phyloP scores from a whole-genome alignment of 2,113 vertebrate genomes.

The Notothenia rossii region DNA sequence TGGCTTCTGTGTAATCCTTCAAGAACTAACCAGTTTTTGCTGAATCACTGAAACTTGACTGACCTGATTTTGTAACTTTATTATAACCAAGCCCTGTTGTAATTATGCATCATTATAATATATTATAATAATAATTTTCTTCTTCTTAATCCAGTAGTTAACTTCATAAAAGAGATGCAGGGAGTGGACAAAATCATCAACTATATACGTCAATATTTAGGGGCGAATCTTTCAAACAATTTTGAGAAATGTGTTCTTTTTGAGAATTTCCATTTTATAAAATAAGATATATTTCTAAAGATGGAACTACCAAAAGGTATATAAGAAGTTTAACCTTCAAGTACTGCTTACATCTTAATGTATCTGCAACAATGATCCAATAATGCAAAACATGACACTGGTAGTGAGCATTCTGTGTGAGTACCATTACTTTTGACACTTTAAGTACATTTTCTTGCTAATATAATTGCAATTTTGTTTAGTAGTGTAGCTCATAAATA shows the following conservation, averaged over 20 bases:
- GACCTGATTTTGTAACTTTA: background rate
- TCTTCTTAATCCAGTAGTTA: no score
- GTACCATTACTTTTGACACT: background rate
- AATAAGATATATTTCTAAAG: background rate
- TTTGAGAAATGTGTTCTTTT: no score
- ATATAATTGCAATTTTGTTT: background rate
- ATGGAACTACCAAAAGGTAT: background rate
- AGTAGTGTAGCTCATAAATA: background rate
- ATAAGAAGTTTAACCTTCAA: background rate
- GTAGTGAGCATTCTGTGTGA: background rate
- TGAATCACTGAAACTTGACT: background rate
- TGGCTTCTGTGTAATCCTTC: conserved; percentile 3
- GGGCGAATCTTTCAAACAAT: no score
- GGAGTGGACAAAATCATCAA: no score
- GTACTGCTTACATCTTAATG: no score
- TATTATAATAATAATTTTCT: no score
- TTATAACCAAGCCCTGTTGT: background rate
- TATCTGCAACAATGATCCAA: no score
- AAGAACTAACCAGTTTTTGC: background rate
- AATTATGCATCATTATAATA: background rate
- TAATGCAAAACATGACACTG: background rate
- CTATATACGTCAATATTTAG: no score
- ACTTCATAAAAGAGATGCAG: no score
- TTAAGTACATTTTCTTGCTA: background rate
- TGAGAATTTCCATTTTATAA: background rate